Conservation (phyloP, 1,140 invertebrate species). For the Drosophila takahashii region DNA sequence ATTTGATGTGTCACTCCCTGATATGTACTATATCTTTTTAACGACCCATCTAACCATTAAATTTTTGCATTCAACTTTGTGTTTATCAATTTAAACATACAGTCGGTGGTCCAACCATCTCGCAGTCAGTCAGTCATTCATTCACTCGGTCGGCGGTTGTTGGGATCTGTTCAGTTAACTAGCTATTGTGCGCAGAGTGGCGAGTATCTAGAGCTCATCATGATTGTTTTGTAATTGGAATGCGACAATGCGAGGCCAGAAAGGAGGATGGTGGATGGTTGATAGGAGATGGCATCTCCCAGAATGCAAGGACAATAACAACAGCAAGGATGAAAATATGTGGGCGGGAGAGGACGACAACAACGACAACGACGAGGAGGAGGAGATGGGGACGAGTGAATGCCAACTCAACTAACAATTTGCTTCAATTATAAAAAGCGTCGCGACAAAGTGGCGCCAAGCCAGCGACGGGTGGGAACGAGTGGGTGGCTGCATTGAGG, state of each 20-base stretch:
- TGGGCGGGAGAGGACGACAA: background rate
- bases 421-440: constrained; percentile 83
- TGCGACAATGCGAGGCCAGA: constrained; percentile 63
- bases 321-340: constrained; percentile 22
- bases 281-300: constrained; percentile 54
- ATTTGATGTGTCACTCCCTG: constrained; percentile 2
- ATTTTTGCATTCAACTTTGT: constrained; percentile 8
- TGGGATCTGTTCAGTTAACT: constrained; percentile 43
- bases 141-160: constrained; percentile 1
- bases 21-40: background rate
- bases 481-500: constrained; percentile 37
- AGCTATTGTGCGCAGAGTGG: constrained; percentile 49
- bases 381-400: constrained; percentile 51
- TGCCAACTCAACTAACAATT: constrained; percentile 80
- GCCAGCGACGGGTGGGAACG: constrained; percentile 48
- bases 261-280: constrained; percentile 5
- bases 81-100: constrained; percentile 6
- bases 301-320: constrained; percentile 59
- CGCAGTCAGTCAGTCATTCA: constrained; percentile 1
- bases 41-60: background rate
- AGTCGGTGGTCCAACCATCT: constrained; percentile 2
- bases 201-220: constrained; percentile 73
- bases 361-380: background rate
- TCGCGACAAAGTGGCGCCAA: constrained; percentile 81
- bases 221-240: constrained; percentile 83